phyloP scores from a whole-genome alignment of 2,113 vertebrate species.

The Strigops habroptila region DNA sequence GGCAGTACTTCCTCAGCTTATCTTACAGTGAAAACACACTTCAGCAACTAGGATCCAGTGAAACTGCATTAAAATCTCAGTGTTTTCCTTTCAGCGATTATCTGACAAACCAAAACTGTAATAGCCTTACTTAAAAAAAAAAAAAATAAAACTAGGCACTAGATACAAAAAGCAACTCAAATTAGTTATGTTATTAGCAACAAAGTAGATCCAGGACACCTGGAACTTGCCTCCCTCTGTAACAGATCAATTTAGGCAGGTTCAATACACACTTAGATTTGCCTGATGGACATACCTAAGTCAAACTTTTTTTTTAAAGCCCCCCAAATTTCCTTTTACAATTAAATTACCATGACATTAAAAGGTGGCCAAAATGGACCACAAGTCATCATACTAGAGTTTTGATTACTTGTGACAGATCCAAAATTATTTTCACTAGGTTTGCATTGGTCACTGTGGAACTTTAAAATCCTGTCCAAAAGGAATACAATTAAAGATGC shows the following conservation, averaged over 20 bases:
- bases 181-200: constrained; percentile 58
- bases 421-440: constrained; percentile 47
- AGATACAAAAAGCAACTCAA: constrained; percentile 48
- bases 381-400: constrained; percentile 28
- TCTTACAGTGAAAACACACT: constrained; percentile 71
- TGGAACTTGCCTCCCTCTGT: constrained; percentile 2
- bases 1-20: constrained; percentile 65
- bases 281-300: not conserved
- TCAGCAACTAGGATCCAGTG: constrained; percentile 34
- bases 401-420: constrained; percentile 48
- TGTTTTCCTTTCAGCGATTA: constrained; percentile 60
- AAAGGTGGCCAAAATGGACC: constrained; percentile 4
- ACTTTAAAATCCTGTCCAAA: constrained; percentile 60
- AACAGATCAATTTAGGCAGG: not conserved
- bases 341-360: constrained; percentile 35
- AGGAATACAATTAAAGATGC: constrained; percentile 55
- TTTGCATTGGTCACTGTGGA: constrained; percentile 54
- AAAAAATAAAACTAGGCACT: constrained; percentile 44
- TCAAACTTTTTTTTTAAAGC: not conserved
- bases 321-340: constrained; percentile 4
- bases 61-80: constrained; percentile 62
- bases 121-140: constrained; percentile 23
- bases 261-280: not conserved
- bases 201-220: constrained; percentile 41
- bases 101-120: constrained; percentile 66